Percentiles rank a stretch among this genome's conserved stretches.
These are phyloP conservation scores for Miichthys miiuy DNA, from an alignment of 2,797 vertebrate species.

Conservation along the genomic window DNA sequence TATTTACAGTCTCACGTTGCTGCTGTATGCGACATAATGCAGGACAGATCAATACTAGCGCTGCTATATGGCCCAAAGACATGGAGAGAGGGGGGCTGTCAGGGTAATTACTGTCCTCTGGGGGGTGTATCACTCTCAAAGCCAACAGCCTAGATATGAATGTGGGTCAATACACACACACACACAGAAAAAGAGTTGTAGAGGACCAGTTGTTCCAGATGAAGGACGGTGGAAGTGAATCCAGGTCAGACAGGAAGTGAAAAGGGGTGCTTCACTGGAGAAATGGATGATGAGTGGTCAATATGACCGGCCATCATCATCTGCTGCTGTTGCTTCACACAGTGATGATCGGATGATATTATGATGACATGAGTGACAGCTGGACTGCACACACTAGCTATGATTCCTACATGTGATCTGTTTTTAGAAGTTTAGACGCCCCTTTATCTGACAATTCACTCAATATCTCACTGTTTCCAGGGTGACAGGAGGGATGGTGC, in stretches of 20 bases:
- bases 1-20: conserved; percentile 22
- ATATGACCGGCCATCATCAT: conserved; percentile 5
- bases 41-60: conserved; percentile 62
- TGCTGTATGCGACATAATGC: conserved; percentile 49
- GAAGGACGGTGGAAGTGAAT: conserved; percentile 47
- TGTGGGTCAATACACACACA: conserved; percentile 72
- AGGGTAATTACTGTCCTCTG: conserved; percentile 69
- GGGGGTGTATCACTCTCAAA: conserved; percentile 49
- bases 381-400: not conserved
- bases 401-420: not conserved
- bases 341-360: not conserved
- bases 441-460: not conserved
- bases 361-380: not conserved
- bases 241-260: conserved; percentile 60
- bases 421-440: not conserved
- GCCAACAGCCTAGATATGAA: conserved; percentile 61
- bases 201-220: conserved; percentile 56
- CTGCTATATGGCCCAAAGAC: conserved; percentile 39
- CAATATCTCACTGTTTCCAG: conserved; percentile 27
- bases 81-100: conserved; percentile 38
- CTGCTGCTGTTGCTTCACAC: not conserved
- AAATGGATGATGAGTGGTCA: not conserved
- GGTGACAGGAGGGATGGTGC: conserved; percentile 13
- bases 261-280: not conserved
- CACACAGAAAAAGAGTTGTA: conserved; percentile 16